Base-by-base conservation (phyloP, 2,888 invertebrate species). In the Bellardia pandia region DNA sequence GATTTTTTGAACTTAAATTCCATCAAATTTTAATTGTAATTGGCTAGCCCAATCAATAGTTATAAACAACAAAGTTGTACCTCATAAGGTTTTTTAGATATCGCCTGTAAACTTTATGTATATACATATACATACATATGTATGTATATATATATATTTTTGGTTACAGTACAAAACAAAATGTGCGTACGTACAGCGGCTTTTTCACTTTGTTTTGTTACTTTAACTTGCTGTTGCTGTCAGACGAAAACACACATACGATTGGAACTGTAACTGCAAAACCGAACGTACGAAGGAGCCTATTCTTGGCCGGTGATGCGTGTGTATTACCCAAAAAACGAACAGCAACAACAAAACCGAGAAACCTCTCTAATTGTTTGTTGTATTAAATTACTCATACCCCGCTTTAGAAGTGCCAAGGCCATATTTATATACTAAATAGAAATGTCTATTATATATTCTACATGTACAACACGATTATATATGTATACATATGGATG, bases 281-380 rank as follows among this genome's bases (percentile, higher is more conserved):
- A 14, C 66, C 75, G 75, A 82, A 82, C 56, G 8, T 58, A 77
- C 30, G 75, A 62, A 64, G 72, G 80, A 81, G 74, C 86, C 81
- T 80, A 85, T 87, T 87, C 74, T 72, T 74, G 60, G 80, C 40
- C 76, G 84, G 56, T 87, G 75, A 85, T 87, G 85, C 1, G 51
- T 74, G 56, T 66, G 23, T 53, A 53, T 66, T 66, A 64, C 37
- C 74, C 66, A 74, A 40, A 81, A 45, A 45, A 45, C 2, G 13
- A 11, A 45, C 9, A 45, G 45, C 40, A 37, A 72, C 62, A 71
- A 71, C 64, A 66, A 56, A 51, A 45, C 16, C n/a, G 64, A 53
- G 37, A 62, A 74, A 82, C 37, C 42, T 74, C 51, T 45, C 60
- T 9, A 64, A 40, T 60, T 69, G 8, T 60, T 68, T 75, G 37